These are phyloP conservation scores for Astreopora myriophthalma DNA, from an alignment of 64 coral and sea anemone species.

Conservation along the genomic window DNA sequence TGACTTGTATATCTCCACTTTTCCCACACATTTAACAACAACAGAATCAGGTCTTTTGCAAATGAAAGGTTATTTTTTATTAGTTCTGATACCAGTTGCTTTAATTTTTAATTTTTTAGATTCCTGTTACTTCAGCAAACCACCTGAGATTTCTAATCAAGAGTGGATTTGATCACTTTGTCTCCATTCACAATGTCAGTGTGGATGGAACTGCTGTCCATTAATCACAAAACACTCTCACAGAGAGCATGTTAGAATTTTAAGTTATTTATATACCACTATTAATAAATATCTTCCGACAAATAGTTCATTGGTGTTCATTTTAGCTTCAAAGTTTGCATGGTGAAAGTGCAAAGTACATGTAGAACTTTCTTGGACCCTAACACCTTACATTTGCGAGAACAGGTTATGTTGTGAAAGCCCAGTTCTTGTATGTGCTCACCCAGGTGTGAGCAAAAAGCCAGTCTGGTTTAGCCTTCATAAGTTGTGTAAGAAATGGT, in stretches of 20 bases:
- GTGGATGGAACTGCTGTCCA: slow-evolving; percentile 72
- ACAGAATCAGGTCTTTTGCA: too few relatives aligned
- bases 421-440: slow-evolving; percentile 73
- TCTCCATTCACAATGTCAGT: slow-evolving; percentile 61
- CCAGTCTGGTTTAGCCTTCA: slow-evolving; percentile 69
- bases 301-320: too few relatives aligned
- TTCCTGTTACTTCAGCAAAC: slow-evolving; percentile 73
- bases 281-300: too few relatives aligned
- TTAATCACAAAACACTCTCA: background rate
- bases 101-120: slow-evolving; percentile 11
- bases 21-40: too few relatives aligned
- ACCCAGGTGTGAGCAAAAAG: slow-evolving; percentile 75
- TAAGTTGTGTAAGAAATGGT: slow-evolving; percentile 64
- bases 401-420: background rate
- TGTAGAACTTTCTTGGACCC: too few relatives aligned
- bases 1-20: background rate
- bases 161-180: slow-evolving; percentile 79
- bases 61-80: too few relatives aligned
- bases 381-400: too few relatives aligned
- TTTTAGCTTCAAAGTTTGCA: too few relatives aligned
- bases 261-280: too few relatives aligned
- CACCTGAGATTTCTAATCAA: slow-evolving; percentile 84
- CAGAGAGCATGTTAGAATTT: background rate
- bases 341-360: too few relatives aligned
- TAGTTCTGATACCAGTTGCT: background rate